A percentile compares a stretch with the other conserved stretches of the same genome.
These are phyloP conservation scores for Schizotus pectinicornis DNA, from an alignment of 2,888 invertebrate genomes.

Conservation along the genomic window DNA sequence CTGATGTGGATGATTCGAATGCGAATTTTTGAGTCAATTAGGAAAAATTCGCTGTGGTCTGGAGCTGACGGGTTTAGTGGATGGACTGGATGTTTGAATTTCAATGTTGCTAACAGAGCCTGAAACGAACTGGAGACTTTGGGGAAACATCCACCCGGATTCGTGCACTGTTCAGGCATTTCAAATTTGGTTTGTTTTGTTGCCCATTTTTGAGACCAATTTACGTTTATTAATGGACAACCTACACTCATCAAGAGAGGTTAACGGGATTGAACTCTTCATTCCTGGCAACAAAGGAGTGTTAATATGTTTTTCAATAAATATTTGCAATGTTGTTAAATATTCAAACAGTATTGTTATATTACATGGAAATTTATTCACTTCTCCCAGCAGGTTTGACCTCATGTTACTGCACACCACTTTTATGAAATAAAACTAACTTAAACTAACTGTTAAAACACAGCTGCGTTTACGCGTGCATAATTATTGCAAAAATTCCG, in stretches of 20 bases:
- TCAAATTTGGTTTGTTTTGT: slow-evolving; percentile 38
- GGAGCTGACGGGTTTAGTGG: slow-evolving; percentile 51
- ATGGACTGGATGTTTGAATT: slow-evolving; percentile 48
- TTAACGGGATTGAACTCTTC: slow-evolving; percentile 14
- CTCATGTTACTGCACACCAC: too few relatives aligned
- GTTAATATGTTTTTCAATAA: background rate
- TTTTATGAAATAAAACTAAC: too few relatives aligned
- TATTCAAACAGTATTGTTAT: too few relatives aligned
- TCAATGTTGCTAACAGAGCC: slow-evolving; percentile 40
- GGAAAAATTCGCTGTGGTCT: slow-evolving; percentile 53
- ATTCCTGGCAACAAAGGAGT: background rate
- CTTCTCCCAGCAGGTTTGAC: too few relatives aligned
- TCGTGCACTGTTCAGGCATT: slow-evolving; percentile 4
- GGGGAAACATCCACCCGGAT: slow-evolving; percentile 39
- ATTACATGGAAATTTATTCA: too few relatives aligned
- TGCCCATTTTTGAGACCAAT: slow-evolving; percentile 11
- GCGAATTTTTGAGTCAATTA: slow-evolving; percentile 49
- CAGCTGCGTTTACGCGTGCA: background rate
- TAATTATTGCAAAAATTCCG: slow-evolving; percentile 3
- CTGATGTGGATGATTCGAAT: slow-evolving; percentile 53
- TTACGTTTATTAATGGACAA: background rate
- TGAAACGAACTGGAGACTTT: slow-evolving; percentile 45
- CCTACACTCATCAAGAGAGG: slow-evolving; percentile 18
- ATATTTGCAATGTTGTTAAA: background rate
- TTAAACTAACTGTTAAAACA: too few relatives aligned